Evolutionary conservation across 2,888 invertebrate species (phyloP).

Genomic region (Scaptomyza caliginosa): DNA sequence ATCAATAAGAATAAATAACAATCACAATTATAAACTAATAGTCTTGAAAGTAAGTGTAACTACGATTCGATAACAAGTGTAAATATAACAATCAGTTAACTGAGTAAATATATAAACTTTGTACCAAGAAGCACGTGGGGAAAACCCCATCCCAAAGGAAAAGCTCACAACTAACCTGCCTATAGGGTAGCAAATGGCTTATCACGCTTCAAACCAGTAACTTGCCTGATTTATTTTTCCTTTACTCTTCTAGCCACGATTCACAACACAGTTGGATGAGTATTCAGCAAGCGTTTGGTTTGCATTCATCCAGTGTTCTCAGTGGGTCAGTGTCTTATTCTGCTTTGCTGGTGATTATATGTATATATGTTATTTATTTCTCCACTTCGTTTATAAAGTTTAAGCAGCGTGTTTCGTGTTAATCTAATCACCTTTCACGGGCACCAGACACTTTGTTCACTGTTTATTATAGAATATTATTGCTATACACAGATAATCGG

Average conservation of each 20-base stretch:
- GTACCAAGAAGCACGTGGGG: not conserved
- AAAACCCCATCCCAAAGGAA: not conserved
- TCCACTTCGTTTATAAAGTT: constrained; percentile 18
- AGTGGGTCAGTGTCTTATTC: constrained; percentile 22
- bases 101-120: not conserved
- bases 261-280: constrained; percentile 36
- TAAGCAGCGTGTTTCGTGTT: constrained; percentile 20
- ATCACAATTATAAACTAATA: not conserved
- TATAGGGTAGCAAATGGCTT: constrained; percentile 13
- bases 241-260: constrained; percentile 37
- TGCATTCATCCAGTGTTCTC: constrained; percentile 17
- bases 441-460: not conserved
- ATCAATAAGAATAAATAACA: not conserved
- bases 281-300: constrained; percentile 30
- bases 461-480: constrained; percentile 18
- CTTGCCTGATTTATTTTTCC: constrained; percentile 31
- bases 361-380: constrained; percentile 4
- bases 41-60: not conserved
- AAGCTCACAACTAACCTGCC: not conserved
- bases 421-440: constrained; percentile 44
- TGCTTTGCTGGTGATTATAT: not conserved
- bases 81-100: not conserved
- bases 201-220: no score
- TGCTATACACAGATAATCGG: constrained; percentile 35
- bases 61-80: not conserved